These are phyloP conservation scores for Mesochorus sp. DNA, from an alignment of 2,888 invertebrate genomes.

Conservation along the genomic window DNA sequence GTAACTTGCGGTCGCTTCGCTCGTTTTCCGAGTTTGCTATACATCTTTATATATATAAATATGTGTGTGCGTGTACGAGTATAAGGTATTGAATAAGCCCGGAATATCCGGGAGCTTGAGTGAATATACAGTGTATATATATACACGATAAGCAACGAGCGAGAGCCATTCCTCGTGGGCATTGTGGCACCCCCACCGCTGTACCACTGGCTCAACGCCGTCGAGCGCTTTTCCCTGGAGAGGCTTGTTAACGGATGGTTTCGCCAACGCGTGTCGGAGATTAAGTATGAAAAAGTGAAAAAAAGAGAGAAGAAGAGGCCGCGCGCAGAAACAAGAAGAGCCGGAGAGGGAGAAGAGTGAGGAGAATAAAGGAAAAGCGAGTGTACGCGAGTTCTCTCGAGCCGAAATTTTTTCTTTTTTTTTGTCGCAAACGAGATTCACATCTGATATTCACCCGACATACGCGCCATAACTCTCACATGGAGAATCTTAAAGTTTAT, in stretches of 20 bases:
- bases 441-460: conserved; percentile 18
- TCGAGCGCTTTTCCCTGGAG: conserved; percentile 49
- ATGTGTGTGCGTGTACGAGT: too few species aligned
- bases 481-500: conserved; percentile 3
- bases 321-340: not conserved
- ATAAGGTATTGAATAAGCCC: conserved; percentile 35
- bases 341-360: too few species aligned
- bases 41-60: conserved; percentile 21
- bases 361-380: not conserved
- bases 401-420: conserved; percentile 6
- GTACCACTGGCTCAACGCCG: conserved; percentile 33
- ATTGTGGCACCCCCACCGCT: conserved; percentile 15
- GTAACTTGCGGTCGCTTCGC: not conserved
- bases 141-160: conserved; percentile 27
- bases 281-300: conserved; percentile 4
- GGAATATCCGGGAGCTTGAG: conserved; percentile 41
- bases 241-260: conserved; percentile 60
- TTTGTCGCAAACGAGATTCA: not conserved
- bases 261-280: conserved; percentile 10
- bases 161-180: conserved; percentile 44
- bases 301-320: not conserved
- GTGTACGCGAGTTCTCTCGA: not conserved
- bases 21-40: conserved; percentile 14
- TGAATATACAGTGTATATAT: conserved; percentile 11
- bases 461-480: not conserved